Conservation (phyloP, 2,888 invertebrate genomes). For the Erpobdella octoculata region DNA sequence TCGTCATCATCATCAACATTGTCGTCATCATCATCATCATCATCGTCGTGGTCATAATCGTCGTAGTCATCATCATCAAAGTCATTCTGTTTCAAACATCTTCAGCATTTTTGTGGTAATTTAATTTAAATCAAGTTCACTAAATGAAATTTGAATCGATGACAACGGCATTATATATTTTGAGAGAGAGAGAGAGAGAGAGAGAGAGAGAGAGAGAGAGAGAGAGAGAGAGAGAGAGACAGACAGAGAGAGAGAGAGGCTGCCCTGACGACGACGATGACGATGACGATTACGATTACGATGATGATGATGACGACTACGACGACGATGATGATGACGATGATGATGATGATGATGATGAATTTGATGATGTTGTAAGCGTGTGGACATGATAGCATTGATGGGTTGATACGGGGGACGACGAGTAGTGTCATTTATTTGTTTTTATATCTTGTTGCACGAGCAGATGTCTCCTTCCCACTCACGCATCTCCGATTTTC, state of each 20-base stretch:
- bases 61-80: too few species aligned
- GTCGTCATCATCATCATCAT: not conserved
- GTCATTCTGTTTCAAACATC: too few species aligned
- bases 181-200: not conserved
- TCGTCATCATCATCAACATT: conserved; percentile 2
- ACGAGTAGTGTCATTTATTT: too few species aligned
- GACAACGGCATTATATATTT: too few species aligned
- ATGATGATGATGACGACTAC: not conserved
- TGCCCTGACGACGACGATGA: not conserved
- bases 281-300: not conserved
- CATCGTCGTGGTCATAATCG: not conserved
- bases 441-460: too few species aligned
- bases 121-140: too few species aligned
- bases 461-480: too few species aligned
- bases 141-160: not conserved
- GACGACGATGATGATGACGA: not conserved
- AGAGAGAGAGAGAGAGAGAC: not conserved
- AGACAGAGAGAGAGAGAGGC: not conserved
- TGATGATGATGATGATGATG: not conserved
- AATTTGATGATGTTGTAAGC: not conserved
- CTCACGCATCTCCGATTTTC: too few species aligned
- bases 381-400: not conserved
- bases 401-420: not conserved
- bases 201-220: not conserved
- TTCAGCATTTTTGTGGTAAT: too few species aligned